Percentiles rank a stretch among this genome's conserved stretches.
These are phyloP conservation scores for Echiichthys vipera DNA, from an alignment of 2,797 vertebrate species.

Conservation along the genomic window DNA sequence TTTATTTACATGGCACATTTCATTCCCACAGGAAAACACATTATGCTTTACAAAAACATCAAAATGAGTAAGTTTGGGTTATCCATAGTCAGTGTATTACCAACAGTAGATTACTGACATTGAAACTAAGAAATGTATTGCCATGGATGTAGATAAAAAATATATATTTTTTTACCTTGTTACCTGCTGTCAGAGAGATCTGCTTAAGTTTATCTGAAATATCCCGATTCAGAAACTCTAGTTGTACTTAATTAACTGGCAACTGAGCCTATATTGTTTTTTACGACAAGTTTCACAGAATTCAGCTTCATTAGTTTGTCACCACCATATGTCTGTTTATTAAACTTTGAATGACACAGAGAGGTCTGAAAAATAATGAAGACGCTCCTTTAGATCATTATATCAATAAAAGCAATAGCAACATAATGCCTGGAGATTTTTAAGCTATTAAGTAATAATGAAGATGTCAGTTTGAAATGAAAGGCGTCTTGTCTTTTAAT, in stretches of 20 bases:
- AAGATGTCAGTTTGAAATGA: conserved; percentile 60
- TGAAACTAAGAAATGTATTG: no score
- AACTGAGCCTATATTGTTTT: background rate
- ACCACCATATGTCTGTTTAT: background rate
- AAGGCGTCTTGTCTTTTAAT: conserved; percentile 67
- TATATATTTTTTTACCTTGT: no score
- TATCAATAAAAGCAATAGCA: conserved; percentile 10
- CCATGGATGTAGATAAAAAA: no score
- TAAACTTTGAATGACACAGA: background rate
- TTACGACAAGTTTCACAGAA: background rate
- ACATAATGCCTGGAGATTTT: background rate
- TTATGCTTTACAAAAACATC: no score
- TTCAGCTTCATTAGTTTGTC: background rate
- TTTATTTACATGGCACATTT: background rate
- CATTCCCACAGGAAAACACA: background rate
- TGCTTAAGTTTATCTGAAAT: no score
- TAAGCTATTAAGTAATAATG: conserved; percentile 26
- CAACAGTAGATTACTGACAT: no score
- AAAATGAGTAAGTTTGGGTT: no score
- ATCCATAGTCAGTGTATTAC: no score
- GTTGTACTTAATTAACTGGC: background rate
- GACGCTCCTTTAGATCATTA: background rate
- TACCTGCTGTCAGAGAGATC: no score
- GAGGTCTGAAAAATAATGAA: background rate
- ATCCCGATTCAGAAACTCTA: no score